Conservation (phyloP, 1,140 invertebrate genomes). For the Drosophila bocqueti region DNA sequence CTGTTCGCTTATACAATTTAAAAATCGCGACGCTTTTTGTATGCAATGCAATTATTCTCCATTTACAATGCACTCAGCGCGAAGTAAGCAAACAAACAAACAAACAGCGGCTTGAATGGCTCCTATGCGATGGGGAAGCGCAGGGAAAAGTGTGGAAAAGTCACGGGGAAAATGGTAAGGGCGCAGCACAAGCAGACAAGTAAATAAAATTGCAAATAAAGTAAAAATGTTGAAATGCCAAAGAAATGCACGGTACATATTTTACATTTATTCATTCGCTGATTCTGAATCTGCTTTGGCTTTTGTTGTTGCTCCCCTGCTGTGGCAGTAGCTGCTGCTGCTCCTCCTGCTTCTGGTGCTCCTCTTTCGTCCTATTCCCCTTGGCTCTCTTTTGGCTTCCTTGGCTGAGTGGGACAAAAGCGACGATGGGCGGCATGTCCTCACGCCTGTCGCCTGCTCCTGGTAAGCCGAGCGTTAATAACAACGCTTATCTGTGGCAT, state of each 20-base stretch:
- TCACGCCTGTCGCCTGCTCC: constrained; percentile 59
- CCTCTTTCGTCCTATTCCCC: constrained; percentile 21
- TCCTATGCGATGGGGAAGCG: constrained; percentile 6
- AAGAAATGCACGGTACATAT: constrained; percentile 82
- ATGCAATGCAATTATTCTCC: constrained; percentile 78
- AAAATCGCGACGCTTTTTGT: constrained; percentile 68
- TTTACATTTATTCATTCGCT: constrained; percentile 82
- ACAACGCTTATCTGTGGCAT: constrained; percentile 83
- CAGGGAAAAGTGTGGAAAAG: constrained; percentile 15
- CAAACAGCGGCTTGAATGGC: constrained; percentile 58
- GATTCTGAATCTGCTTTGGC: constrained; percentile 51
- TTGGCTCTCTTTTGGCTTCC: constrained; percentile 8
- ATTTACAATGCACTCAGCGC: constrained; percentile 80
- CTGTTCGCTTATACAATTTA: constrained; percentile 64
- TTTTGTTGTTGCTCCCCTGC: constrained; percentile 16
- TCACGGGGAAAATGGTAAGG: constrained; percentile 4
- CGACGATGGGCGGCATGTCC: constrained; percentile 52
- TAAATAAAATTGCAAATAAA: constrained; percentile 83
- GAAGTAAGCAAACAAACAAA: constrained; percentile 60
- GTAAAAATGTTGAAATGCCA: constrained; percentile 80
- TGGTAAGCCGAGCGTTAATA: constrained; percentile 84
- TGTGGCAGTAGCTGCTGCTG: constrained; percentile 6
- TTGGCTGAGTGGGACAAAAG: constrained; percentile 54
- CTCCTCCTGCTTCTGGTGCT: constrained; percentile 1
- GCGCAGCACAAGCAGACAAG: constrained; percentile 61